Percentiles rank a stretch among this genome's conserved stretches.
Conservation (phyloP, 1,140 invertebrate species). For the Chrysopa pallens region DNA sequence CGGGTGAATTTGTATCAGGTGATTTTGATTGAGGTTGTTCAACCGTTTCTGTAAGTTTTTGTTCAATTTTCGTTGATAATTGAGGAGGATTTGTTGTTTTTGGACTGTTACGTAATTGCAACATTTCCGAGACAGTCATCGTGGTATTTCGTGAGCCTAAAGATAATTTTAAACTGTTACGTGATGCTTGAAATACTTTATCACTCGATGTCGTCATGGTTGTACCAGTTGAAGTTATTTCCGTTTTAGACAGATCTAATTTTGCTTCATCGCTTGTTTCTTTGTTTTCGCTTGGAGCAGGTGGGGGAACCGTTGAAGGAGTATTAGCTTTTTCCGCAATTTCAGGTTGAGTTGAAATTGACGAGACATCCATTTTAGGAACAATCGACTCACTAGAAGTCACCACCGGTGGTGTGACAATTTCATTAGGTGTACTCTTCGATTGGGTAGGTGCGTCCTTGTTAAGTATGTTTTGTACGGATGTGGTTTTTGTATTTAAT, state of each 20-base stretch:
- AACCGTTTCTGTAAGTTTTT: background rate
- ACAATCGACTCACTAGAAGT: background rate
- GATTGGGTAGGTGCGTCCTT: background rate
- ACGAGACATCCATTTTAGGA: background rate
- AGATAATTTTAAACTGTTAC: background rate
- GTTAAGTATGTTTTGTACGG: background rate
- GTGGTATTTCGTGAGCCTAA: background rate
- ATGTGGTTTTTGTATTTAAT: background rate
- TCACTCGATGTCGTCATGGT: background rate
- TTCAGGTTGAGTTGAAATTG: background rate
- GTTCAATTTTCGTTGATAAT: background rate
- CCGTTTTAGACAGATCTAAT: background rate
- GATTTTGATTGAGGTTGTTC: background rate
- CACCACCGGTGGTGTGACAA: background rate
- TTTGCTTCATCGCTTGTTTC: background rate
- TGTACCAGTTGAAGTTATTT: background rate
- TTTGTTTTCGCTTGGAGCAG: background rate
- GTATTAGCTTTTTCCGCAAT: background rate
- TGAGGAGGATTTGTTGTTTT: background rate
- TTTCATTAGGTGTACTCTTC: background rate
- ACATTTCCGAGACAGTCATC: background rate
- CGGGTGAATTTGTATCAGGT: background rate
- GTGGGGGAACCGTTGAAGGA: background rate
- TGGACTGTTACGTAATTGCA: background rate
- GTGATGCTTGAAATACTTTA: background rate